phyloP scores from a whole-genome alignment of 2,888 invertebrate genomes.

The Coleophora flavipennella region DNA sequence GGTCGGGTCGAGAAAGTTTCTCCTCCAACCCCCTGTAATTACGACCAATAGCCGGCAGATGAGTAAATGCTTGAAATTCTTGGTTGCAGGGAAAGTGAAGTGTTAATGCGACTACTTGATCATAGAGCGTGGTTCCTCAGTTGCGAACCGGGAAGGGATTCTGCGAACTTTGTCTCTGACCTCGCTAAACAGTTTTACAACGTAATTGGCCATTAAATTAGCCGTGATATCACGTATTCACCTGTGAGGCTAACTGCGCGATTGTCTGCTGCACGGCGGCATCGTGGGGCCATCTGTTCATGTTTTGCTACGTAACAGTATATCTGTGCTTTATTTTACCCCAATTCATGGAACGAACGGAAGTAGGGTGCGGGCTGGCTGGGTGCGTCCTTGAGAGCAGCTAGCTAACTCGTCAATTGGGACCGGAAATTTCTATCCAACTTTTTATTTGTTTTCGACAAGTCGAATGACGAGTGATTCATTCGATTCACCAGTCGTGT shows the following conservation, averaged over 20 bases:
- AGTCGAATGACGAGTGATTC: neutral
- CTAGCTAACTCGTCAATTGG: conserved; percentile 28
- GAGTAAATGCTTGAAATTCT: conserved; percentile 68
- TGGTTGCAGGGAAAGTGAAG: conserved; percentile 65
- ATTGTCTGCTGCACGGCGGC: conserved; percentile 2
- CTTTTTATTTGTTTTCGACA: conserved; percentile 20
- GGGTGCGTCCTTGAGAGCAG: conserved; percentile 55
- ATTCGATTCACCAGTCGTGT: too few species aligned
- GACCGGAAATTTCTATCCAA: conserved; percentile 48
- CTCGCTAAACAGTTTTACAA: conserved; percentile 33
- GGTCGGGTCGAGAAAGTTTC: conserved; percentile 40
- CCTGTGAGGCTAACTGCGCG: conserved; percentile 18
- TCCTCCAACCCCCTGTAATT: conserved; percentile 58
- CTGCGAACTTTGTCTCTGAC: conserved; percentile 37
- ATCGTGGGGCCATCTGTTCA: conserved; percentile 29
- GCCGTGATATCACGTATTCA: conserved; percentile 21
- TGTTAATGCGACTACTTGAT: conserved; percentile 66
- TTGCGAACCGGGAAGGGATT: conserved; percentile 43
- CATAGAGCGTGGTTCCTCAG: conserved; percentile 45
- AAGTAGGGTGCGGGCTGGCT: conserved; percentile 59
- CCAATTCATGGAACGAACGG: conserved; percentile 61
- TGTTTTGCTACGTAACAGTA: conserved; percentile 41
- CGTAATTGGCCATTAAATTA: conserved; percentile 34
- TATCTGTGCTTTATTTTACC: conserved; percentile 32
- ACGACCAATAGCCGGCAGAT: conserved; percentile 60